Base-by-base conservation (phyloP, 2,888 invertebrate species). In the Drosophila imparisetae region DNA sequence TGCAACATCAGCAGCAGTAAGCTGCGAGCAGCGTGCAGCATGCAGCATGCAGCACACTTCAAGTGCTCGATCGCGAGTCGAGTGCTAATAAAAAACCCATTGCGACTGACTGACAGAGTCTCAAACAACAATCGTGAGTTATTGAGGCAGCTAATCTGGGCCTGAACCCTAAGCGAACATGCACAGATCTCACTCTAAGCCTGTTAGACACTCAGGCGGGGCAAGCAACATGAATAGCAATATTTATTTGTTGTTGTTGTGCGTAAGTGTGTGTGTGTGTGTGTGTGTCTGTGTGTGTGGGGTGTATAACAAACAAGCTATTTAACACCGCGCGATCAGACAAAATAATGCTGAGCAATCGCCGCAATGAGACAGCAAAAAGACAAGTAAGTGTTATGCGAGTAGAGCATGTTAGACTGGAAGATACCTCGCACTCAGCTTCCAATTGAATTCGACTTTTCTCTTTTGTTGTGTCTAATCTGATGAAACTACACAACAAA, bases 301-400 rank as follows among this genome's bases (percentile, higher is more conserved):
- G 86, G 80, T 82, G 83, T 64, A 78, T 82, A 85, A 90, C 89
- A 86, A 86, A 86, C 89, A 86, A 90, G 90, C 90, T 88, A 90
- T 90, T 88, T 90, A 88, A 89, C 90, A 89, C 90, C 86, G 70
- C 71, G 71, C 40, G 57, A 57, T 57, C 57, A 66, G 55, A 71
- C 52, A 80, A 80, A 89, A 66, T 75, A 89, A 66, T 75, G 85
- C 85, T 85, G 85, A 85, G 90, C 89, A 72, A 82, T 79, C 73
- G 71, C 54, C 57, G 57, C 83, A 77, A 78, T 87, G 90, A 78
- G 80, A 72, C 72, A 55, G 78, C 87, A 72, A 52, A 83, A 83
- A 72, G 45, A 55, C 11, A 27, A 57, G 57, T 2, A 40, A 57
- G 29, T 21, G 5, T 30, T 5, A 40, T 3, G 38, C 27, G 27